Conservation (phyloP, 2,797 vertebrate species). For the Mareca strepera region DNA sequence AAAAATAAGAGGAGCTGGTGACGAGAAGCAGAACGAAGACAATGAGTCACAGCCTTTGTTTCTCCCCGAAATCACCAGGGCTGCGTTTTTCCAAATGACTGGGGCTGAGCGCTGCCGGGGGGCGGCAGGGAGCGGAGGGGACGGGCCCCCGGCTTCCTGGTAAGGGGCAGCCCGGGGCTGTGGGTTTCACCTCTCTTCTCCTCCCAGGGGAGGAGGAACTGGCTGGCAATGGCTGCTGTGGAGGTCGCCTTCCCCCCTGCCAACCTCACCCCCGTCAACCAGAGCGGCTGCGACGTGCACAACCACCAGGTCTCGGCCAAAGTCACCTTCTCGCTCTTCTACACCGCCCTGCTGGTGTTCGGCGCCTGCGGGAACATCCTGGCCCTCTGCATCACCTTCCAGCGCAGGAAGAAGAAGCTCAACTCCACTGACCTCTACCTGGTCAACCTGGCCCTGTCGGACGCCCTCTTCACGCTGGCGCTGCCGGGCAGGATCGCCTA, state of each 20-base stretch:
- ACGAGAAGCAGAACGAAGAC: neutral
- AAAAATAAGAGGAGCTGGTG: neutral
- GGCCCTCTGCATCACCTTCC: slow-evolving; percentile 83
- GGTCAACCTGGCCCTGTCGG: slow-evolving; percentile 86
- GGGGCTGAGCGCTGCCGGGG: neutral
- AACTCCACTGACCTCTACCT: slow-evolving; percentile 86
- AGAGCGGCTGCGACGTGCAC: slow-evolving; percentile 81
- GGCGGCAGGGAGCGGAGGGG: neutral
- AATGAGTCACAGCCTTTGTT: slow-evolving; percentile 43
- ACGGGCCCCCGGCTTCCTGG: neutral
- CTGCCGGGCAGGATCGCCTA: slow-evolving; percentile 85
- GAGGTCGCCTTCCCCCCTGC: neutral
- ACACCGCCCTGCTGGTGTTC: slow-evolving; percentile 78
- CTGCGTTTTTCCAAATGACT: slow-evolving; percentile 64
- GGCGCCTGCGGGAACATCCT: slow-evolving; percentile 83
- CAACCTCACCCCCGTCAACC: slow-evolving; percentile 42
- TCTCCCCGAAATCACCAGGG: slow-evolving; percentile 28
- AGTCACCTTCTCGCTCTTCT: slow-evolving; percentile 83
- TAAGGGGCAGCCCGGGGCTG: neutral
- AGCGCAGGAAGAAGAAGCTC: slow-evolving; percentile 82
- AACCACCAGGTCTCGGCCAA: slow-evolving; percentile 71
- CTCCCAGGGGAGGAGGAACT: neutral
- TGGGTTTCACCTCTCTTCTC: slow-evolving; percentile 5
- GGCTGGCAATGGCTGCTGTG: neutral
- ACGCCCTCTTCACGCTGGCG: slow-evolving; percentile 85